phyloP scores from a whole-genome alignment of 2,888 invertebrate genomes.

The Bombyx huttoni region DNA sequence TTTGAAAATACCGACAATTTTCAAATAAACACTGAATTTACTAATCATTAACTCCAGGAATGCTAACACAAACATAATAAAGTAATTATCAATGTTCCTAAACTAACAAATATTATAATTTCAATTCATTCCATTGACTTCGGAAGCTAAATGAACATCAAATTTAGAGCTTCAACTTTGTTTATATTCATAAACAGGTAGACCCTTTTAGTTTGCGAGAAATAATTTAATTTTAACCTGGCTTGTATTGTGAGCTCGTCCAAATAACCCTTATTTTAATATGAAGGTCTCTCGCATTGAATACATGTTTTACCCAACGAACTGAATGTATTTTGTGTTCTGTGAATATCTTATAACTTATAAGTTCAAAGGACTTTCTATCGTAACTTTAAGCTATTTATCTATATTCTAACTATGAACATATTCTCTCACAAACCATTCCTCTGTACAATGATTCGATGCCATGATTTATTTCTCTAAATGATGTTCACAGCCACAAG shows the following conservation, averaged over 20 bases:
- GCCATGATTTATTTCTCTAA: no score
- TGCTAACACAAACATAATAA: no score
- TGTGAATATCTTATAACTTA: neutral
- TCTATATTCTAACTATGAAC: no score
- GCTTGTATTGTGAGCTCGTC: conserved; percentile 14
- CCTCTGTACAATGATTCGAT: no score
- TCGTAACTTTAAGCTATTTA: no score
- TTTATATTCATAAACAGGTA: conserved; percentile 22
- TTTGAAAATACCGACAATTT: no score
- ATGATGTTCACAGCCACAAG: no score
- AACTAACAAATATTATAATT: conserved; percentile 1
- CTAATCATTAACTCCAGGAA: no score
- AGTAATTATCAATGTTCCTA: neutral
- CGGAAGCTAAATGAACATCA: conserved; percentile 6
- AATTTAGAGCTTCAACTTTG: conserved; percentile 17
- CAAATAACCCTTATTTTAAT: conserved; percentile 11
- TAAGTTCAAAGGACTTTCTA: neutral
- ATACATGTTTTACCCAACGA: neutral
- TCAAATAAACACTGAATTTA: no score
- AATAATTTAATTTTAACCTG: conserved; percentile 26
- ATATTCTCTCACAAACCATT: no score
- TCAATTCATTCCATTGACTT: conserved; percentile 7
- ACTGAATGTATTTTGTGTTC: neutral
- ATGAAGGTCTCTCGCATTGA: conserved; percentile 5
- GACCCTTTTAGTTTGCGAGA: conserved; percentile 22